Evolutionary conservation across 2,797 vertebrate species (phyloP), one percentile per base, ranked within the genome.

Genomic region (Amniataba percoides): DNA sequence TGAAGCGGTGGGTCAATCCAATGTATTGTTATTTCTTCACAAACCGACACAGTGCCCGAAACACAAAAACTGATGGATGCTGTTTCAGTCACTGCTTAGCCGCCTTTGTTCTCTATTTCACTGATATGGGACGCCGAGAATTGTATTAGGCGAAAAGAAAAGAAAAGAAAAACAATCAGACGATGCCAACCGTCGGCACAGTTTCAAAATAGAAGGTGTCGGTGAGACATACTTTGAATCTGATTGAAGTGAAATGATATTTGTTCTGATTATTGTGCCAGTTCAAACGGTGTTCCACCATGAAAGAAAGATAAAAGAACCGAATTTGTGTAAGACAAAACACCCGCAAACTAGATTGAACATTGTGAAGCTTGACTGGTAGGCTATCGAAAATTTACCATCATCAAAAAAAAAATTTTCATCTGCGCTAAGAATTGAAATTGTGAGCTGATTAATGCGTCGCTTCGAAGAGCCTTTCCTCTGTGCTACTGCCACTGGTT

Each of bases 11-110:
- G 55, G 42, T 78, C 70, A 71, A 36, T 61, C 53, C 48, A 45
- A 18, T 46, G 31, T 67, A 39, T 65, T 78, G 85, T 39, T 68
- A 56, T 81, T 85, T 75, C 71, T 75, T 43, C 34, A 45, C 68
- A 56, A 53, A 78, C 25, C 53, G 51, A 14, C 12, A 10, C 43
- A 23, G 34, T 65, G 25, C 55, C 66, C 60, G 31, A 48, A 14
- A 73, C 0, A 0, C 51, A 16, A n/a, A 46, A 51, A 42, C 48
- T 80, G 61, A 66, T 72, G 23, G 49, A 77, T 82, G 36, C 27
- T 39, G 67, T 75, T 43, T 16, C 42, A 56, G 34, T 53, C 43
- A 48, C 14, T 51, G 62, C 19, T 51, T 31, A 5, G 13, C 31
- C 67, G n/a, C 34, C 34, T 63, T 31, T 56, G 27, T 56, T 65